Evolutionary conservation across 2,888 invertebrate genomes (phyloP).

Genomic region (Drosophila seclusa): DNA sequence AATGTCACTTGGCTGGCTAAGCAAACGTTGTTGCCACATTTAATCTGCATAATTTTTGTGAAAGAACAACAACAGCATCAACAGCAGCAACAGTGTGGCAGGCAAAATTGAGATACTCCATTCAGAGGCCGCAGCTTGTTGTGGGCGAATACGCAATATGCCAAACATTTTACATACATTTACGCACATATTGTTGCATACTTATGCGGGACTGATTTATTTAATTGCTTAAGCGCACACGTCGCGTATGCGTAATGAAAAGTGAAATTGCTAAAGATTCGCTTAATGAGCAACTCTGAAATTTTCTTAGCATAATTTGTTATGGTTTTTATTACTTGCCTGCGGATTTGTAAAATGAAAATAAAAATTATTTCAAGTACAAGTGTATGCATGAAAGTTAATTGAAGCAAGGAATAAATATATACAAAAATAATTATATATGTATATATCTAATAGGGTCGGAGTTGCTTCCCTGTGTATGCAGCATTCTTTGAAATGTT

Average conservation of each 20-base stretch:
- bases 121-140: conserved; percentile 13
- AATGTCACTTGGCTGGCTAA: conserved; percentile 68
- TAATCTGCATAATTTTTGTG: conserved; percentile 78
- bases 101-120: conserved; percentile 21
- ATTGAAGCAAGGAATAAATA: background rate
- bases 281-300: conserved; percentile 16
- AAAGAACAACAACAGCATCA: conserved; percentile 22
- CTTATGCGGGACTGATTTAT: conserved; percentile 34
- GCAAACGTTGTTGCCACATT: conserved; percentile 69
- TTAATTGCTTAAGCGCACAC: conserved; percentile 50
- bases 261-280: conserved; percentile 34
- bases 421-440: background rate
- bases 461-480: background rate
- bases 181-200: conserved; percentile 30
- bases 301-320: background rate
- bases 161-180: conserved; percentile 12
- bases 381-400: background rate
- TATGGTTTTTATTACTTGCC: conserved; percentile 7
- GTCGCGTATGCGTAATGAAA: conserved; percentile 47
- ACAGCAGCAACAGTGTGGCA: conserved; percentile 1
- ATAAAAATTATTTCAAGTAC: background rate
- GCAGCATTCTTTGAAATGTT: background rate
- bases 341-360: conserved; percentile 1
- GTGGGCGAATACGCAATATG: conserved; percentile 37
- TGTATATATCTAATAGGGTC: background rate